phyloP scores from a whole-genome alignment of 92 coral and sea anemone species.

The Porites divaricata region DNA sequence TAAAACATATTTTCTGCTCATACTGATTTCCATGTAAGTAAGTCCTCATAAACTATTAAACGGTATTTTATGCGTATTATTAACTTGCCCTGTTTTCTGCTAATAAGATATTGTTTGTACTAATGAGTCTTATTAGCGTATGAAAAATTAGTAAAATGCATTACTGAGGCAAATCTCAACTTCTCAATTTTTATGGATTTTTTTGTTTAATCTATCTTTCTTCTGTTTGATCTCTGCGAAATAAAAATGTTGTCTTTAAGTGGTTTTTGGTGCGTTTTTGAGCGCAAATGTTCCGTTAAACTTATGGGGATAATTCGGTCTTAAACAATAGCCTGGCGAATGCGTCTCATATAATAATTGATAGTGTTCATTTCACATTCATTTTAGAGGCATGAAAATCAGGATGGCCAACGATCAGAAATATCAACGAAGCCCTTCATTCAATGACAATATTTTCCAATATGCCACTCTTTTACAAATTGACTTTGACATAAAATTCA shows the following conservation, averaged over 20 bases:
- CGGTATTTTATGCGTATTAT: background rate
- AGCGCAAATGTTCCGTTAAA: background rate
- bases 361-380: slow-evolving; percentile 15
- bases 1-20: background rate
- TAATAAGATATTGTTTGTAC: slow-evolving; percentile 6
- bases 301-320: background rate
- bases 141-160: background rate
- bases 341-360: background rate
- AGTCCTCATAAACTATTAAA: background rate
- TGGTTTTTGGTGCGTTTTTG: background rate
- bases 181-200: background rate
- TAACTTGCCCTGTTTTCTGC: background rate
- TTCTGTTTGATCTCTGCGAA: background rate
- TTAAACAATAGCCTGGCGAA: slow-evolving; percentile 17
- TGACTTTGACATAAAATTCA: slow-evolving; percentile 49
- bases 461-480: slow-evolving; percentile 28
- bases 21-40: background rate
- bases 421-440: slow-evolving; percentile 22
- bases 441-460: slow-evolving; percentile 26
- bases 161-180: background rate
- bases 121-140: slow-evolving; percentile 6
- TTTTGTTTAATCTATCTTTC: background rate
- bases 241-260: background rate
- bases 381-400: background rate
- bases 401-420: background rate